Conservation (phyloP, 1,140 invertebrate species). For the Ceratoteleas bidentatus region DNA sequence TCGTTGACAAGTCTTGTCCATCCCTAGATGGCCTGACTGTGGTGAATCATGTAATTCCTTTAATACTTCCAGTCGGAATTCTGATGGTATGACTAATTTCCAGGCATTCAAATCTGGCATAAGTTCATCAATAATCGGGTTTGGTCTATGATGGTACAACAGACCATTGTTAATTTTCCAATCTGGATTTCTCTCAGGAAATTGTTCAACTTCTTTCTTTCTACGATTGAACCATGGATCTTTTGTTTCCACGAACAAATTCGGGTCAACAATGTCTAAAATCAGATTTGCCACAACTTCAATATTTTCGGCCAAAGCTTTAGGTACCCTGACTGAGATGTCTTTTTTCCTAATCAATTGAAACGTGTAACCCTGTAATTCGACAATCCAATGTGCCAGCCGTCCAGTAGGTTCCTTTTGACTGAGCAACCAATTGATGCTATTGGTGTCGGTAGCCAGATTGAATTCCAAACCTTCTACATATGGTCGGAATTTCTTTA, state of each 20-base stretch:
- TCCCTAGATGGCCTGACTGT: slow-evolving; percentile 69
- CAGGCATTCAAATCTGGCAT: slow-evolving; percentile 3
- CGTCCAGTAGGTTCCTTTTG: not conserved
- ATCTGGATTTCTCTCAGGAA: not conserved
- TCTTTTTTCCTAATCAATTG: not conserved
- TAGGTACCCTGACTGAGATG: slow-evolving; percentile 2
- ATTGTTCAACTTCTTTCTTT: not conserved
- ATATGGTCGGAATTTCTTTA: slow-evolving; percentile 27
- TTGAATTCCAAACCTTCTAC: not conserved
- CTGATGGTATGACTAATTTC: slow-evolving; percentile 14
- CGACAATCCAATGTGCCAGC: not conserved
- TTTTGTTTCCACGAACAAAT: not conserved
- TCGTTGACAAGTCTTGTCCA: slow-evolving; percentile 68
- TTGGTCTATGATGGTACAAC: slow-evolving; percentile 11
- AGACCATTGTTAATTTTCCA: not conserved
- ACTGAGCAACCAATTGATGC: not conserved
- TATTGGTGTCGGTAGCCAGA: not conserved
- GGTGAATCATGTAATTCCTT: slow-evolving; percentile 2
- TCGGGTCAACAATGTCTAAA: not conserved
- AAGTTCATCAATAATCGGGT: not conserved
- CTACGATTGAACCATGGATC: not conserved
- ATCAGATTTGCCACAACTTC: not conserved
- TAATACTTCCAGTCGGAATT: slow-evolving; percentile 1
- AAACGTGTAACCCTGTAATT: not conserved
- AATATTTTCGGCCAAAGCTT: slow-evolving; percentile 1